phyloP scores from a whole-genome alignment of 2,888 invertebrate genomes.

The Zeuzera pyrina region DNA sequence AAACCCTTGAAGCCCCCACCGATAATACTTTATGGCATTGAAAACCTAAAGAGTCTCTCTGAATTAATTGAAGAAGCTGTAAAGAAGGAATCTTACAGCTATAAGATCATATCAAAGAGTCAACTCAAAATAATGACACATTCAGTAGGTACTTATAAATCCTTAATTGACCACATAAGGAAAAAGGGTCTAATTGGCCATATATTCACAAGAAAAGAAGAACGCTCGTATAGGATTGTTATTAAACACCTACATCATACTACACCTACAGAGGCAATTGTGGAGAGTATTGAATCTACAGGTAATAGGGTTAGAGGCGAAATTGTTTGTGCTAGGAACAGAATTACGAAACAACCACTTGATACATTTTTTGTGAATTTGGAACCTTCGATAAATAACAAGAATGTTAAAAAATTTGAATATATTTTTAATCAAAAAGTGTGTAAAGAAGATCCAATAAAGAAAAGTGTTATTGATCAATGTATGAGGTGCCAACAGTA shows the following conservation, averaged over 20 bases:
- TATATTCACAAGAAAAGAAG: background rate
- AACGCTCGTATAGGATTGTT: background rate
- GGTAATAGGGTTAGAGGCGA: background rate
- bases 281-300: background rate
- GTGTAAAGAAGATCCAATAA: constrained; percentile 7
- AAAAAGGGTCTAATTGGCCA: constrained; percentile 3
- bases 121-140: background rate
- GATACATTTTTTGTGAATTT: constrained; percentile 4
- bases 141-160: background rate
- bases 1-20: background rate
- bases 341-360: constrained; percentile 2
- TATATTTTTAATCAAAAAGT: constrained; percentile 3
- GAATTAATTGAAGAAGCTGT: background rate
- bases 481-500: constrained; percentile 8
- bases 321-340: constrained; percentile 1
- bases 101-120: background rate
- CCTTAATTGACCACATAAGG: background rate
- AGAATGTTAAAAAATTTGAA: constrained; percentile 1
- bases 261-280: background rate
- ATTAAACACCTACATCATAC: background rate
- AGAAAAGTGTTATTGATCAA: constrained; percentile 4
- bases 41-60: background rate
- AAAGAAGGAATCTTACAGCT: background rate
- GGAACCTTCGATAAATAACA: constrained; percentile 1
- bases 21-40: no score